These are phyloP conservation scores for Cotesia glomerata DNA, from an alignment of 1,140 invertebrate genomes.

Conservation along the genomic window DNA sequence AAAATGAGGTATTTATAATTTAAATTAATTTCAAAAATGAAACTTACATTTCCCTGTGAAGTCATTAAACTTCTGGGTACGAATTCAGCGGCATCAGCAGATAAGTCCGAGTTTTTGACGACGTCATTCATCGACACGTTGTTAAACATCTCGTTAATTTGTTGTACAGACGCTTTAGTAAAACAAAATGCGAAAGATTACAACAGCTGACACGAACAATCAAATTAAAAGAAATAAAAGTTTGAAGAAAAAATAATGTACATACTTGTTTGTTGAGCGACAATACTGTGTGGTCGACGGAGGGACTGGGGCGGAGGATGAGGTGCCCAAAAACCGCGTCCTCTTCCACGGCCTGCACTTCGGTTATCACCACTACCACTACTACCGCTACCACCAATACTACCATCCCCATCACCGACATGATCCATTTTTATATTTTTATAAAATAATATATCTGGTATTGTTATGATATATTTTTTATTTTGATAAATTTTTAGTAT, in stretches of 20 bases:
- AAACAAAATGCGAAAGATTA: slow-evolving; percentile 4
- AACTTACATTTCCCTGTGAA: slow-evolving; percentile 18
- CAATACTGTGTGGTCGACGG: slow-evolving; percentile 15
- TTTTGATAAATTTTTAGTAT: not conserved
- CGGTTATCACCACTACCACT: slow-evolving; percentile 18
- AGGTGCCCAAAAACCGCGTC: slow-evolving; percentile 14
- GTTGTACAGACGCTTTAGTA: slow-evolving; percentile 15
- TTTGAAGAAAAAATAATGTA: not conserved
- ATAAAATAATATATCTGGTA: not conserved
- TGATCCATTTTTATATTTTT: slow-evolving; percentile 17
- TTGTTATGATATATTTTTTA: not conserved
- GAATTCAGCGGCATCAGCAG: slow-evolving; percentile 23
- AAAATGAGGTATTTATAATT: not conserved
- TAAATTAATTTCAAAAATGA: not conserved
- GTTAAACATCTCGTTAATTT: slow-evolving; percentile 22
- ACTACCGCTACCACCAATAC: slow-evolving; percentile 8
- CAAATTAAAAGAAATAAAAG: slow-evolving; percentile 6
- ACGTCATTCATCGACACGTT: slow-evolving; percentile 22
- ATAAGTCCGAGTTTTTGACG: slow-evolving; percentile 18
- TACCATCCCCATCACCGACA: slow-evolving; percentile 17
- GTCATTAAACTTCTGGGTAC: slow-evolving; percentile 11
- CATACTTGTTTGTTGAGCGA: slow-evolving; percentile 16
- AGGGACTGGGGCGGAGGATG: slow-evolving; percentile 12
- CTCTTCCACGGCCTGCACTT: slow-evolving; percentile 15
- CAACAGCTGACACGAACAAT: slow-evolving; percentile 8